Evolutionary conservation across 2,113 vertebrate genomes (phyloP).

Genomic region (Harpagus bidentatus): DNA sequence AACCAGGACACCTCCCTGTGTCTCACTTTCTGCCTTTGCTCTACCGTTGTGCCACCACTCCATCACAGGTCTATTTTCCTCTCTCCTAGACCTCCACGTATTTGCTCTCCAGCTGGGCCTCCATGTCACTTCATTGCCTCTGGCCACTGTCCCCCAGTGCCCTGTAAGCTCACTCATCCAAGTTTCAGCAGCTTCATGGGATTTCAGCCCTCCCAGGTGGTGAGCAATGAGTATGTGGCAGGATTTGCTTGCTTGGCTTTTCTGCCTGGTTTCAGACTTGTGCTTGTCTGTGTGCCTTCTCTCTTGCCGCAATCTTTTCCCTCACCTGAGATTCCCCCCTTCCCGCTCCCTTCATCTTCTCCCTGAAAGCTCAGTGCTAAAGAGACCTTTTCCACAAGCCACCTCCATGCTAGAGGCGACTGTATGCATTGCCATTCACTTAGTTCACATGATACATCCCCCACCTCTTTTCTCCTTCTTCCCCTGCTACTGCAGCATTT

Average conservation of each 20-base stretch:
- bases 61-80: background rate
- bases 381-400: background rate
- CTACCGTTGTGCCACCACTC: accelerated
- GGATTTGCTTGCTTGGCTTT: background rate
- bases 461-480: background rate
- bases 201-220: background rate
- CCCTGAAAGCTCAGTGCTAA: background rate
- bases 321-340: background rate
- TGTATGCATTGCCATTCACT: background rate
- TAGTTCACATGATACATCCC: background rate
- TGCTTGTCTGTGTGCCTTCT: background rate
- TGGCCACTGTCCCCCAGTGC: background rate
- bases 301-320: background rate
- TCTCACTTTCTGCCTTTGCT: background rate
- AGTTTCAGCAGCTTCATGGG: background rate
- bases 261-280: background rate
- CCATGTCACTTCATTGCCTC: background rate
- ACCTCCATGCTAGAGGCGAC: background rate
- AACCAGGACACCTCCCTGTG: background rate
- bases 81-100: background rate
- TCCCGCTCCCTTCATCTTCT: background rate
- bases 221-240: background rate
- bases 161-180: background rate
- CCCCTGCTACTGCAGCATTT: background rate
- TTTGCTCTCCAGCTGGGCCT: background rate